phyloP scores from a whole-genome alignment of 2,888 invertebrate species.

The Orthosia incerta region DNA sequence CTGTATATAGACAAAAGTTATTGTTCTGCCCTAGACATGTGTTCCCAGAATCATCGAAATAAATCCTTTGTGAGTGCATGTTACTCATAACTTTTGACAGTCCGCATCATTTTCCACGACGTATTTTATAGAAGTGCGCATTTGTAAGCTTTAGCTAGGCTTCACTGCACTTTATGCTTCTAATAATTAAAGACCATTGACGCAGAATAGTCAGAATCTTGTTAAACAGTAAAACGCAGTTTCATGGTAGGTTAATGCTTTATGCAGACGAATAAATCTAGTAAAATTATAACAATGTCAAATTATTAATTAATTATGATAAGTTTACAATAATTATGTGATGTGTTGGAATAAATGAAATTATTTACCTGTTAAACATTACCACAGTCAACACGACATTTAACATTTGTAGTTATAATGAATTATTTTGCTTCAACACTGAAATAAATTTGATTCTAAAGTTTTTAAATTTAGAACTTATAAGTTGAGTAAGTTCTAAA shows the following conservation, averaged over 20 bases:
- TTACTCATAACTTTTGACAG: slow-evolving; percentile 67
- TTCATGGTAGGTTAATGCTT: neutral
- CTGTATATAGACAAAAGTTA: slow-evolving; percentile 55
- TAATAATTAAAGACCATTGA: slow-evolving; percentile 62
- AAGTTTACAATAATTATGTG: neutral
- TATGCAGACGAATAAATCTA: neutral
- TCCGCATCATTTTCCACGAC: slow-evolving; percentile 61
- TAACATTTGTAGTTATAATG: slow-evolving; percentile 23
- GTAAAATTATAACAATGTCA: neutral
- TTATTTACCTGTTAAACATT: slow-evolving; percentile 20
- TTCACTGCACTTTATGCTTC: slow-evolving; percentile 41
- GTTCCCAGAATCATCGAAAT: slow-evolving; percentile 63
- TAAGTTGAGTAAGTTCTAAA: neutral
- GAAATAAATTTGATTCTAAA: slow-evolving; percentile 37
- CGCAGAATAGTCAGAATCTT: slow-evolving; percentile 36
- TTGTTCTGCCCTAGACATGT: slow-evolving; percentile 47
- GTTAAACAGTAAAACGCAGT: neutral
- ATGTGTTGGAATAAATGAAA: slow-evolving; percentile 9
- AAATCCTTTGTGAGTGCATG: slow-evolving; percentile 64
- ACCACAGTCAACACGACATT: slow-evolving; percentile 14
- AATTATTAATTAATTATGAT: neutral
- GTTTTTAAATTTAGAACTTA: slow-evolving; percentile 38
- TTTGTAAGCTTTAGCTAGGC: slow-evolving; percentile 40
- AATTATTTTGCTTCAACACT: slow-evolving; percentile 22
- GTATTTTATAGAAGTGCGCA: slow-evolving; percentile 63